Evolutionary conservation across 2,797 vertebrate genomes (phyloP).

Genomic region (Eurystomus glaucurus): DNA sequence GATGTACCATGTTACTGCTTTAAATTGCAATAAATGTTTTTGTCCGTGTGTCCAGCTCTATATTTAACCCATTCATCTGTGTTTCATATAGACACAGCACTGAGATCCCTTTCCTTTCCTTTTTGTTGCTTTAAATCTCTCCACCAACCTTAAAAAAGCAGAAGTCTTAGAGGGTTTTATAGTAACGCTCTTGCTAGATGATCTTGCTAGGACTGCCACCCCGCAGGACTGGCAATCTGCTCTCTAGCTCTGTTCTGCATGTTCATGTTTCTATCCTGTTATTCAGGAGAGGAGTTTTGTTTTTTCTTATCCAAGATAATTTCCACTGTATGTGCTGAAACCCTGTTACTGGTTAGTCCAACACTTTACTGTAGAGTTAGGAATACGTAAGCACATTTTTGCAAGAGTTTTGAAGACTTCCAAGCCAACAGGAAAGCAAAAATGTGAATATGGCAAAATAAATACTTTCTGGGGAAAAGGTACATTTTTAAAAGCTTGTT

Average conservation of each 20-base stretch:
- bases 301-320: neutral
- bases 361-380: neutral
- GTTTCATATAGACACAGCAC: neutral
- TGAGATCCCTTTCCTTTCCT: neutral
- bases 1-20: fast-evolving
- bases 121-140: neutral
- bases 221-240: neutral
- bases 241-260: neutral
- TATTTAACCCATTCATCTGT: neutral
- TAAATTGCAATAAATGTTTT: neutral
- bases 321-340: neutral
- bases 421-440: neutral
- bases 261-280: neutral
- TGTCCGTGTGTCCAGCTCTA: neutral
- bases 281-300: neutral
- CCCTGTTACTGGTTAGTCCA: neutral
- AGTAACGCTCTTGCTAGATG: neutral
- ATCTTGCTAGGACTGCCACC: fast-evolving
- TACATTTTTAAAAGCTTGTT: neutral
- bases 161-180: neutral
- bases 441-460: neutral
- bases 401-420: neutral
- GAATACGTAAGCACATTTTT: neutral
- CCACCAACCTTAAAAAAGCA: neutral
- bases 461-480: neutral